These are phyloP conservation scores for Meiosimyza decipiens DNA, from an alignment of 2,888 invertebrate species.

Conservation along the genomic window DNA sequence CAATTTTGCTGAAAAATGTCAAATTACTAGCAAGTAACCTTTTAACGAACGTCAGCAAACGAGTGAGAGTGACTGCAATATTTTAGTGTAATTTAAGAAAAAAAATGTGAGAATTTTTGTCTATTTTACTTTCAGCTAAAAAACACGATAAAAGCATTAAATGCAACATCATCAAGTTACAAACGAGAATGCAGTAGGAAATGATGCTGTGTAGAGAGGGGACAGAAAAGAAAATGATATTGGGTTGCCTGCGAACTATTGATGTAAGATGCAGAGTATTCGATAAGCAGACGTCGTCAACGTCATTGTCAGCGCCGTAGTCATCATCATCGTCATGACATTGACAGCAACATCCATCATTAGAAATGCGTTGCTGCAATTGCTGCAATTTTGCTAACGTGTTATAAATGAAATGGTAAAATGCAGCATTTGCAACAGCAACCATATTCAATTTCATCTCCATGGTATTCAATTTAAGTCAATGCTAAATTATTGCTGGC, in stretches of 20 bases:
- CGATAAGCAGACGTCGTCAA: neutral
- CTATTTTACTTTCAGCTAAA: neutral
- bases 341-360: slow-evolving; percentile 11
- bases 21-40: neutral
- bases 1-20: neutral
- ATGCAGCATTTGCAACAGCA: neutral
- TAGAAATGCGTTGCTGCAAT: neutral
- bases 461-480: neutral
- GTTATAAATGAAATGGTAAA: slow-evolving; percentile 7
- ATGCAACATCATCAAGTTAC: neutral
- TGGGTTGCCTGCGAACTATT: neutral
- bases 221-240: neutral
- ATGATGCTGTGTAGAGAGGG: neutral
- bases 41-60: neutral
- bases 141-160: slow-evolving; percentile 13
- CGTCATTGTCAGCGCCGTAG: neutral
- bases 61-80: neutral
- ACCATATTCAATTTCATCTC: slow-evolving; percentile 15
- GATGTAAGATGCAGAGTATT: no score
- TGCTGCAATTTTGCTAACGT: slow-evolving; percentile 12
- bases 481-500: no score
- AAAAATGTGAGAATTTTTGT: neutral
- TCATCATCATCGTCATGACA: neutral
- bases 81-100: no score
- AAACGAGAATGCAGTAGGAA: neutral